These are phyloP conservation scores for Plumapathes pennacea DNA, from an alignment of 92 coral and sea anemone species.

Conservation along the genomic window DNA sequence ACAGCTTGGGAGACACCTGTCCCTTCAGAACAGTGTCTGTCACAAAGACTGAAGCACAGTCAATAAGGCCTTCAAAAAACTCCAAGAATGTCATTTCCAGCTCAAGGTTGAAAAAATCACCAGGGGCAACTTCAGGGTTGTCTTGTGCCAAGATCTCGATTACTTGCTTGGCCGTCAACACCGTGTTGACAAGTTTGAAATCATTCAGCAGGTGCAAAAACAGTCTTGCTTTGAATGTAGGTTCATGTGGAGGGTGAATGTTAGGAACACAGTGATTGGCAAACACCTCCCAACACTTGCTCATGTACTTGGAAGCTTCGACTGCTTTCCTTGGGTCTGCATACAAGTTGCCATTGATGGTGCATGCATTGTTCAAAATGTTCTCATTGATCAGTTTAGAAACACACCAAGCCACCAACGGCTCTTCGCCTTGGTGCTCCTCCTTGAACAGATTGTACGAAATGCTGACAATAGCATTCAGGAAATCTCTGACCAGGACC, in stretches of 20 bases:
- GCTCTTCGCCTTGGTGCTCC: constrained; percentile 43
- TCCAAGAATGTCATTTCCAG: constrained; percentile 93
- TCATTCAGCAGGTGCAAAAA: constrained; percentile 85
- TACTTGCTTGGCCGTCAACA: constrained; percentile 79
- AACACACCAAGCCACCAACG: constrained; percentile 81
- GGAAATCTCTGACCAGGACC: constrained; percentile 81
- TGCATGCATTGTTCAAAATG: constrained; percentile 69
- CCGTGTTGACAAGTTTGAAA: constrained; percentile 65
- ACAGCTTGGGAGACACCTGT: constrained; percentile 63
- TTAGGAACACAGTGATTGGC: constrained; percentile 52
- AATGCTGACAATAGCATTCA: constrained; percentile 84
- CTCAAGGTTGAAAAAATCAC: constrained; percentile 85
- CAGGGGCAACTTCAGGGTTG: constrained; percentile 79
- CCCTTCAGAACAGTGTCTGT: constrained; percentile 77
- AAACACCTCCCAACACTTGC: constrained; percentile 70
- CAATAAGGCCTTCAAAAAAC: constrained; percentile 86
- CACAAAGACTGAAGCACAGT: constrained; percentile 85
- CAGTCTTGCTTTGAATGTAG: constrained; percentile 74
- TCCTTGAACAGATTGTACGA: constrained; percentile 69
- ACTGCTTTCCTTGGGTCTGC: constrained; percentile 58
- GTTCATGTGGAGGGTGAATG: constrained; percentile 64
- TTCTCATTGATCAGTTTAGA: constrained; percentile 75
- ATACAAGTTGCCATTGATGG: constrained; percentile 73
- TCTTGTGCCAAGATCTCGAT: constrained; percentile 66
- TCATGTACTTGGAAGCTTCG: constrained; percentile 70